Evolutionary conservation across 2,888 invertebrate species (phyloP), one percentile per base, ranked within the genome.

Genomic region (Caenorhabditis plicata): DNA sequence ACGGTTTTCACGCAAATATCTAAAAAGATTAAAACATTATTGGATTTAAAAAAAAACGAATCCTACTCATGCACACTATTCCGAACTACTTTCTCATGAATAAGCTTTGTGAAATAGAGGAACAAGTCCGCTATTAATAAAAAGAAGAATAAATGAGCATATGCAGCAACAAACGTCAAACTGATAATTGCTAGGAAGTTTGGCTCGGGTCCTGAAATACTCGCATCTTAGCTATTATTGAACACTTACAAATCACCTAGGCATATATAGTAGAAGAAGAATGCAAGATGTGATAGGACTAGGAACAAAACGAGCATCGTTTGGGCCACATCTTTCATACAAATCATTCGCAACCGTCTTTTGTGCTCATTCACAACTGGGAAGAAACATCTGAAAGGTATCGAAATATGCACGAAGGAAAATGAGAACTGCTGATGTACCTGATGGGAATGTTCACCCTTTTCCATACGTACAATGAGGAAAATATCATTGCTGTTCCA

Each of bases 191-290:
- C 69, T 13, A 68, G 44, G 8, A 67, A 41, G 41, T 68, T 62
- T 15, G 69, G 72, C 26, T 68, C 61, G 0, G 53, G 36, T 15
- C 68, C 69, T 69, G 52, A 19, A 68, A 54, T 26, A 39, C 33
- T 49, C 22, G 35, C 15, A 33, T 35, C 26, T 27, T 17, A 11
- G n/a, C 8, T 15, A 36, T 7, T 20, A 31, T 32, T n/a, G 20
- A 45, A 39, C 11, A 19, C 2, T 17, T 7, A 4, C 5, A 9
- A 45, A 46, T 51, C 8, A 68, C 68, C 64, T 7, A 68, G 43
- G 8, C 64, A 56, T 9, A 58, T 54, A 40, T 67, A 71, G 46
- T 60, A 71, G 44, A 68, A 71, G 20, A 64, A 49, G 33, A 71
- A 51, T 4, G 68, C 64, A 35, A 67, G 44, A 44, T 71, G 71